These are phyloP conservation scores for Albula glossodonta DNA, from an alignment of 2,113 vertebrate genomes.

Conservation along the genomic window DNA sequence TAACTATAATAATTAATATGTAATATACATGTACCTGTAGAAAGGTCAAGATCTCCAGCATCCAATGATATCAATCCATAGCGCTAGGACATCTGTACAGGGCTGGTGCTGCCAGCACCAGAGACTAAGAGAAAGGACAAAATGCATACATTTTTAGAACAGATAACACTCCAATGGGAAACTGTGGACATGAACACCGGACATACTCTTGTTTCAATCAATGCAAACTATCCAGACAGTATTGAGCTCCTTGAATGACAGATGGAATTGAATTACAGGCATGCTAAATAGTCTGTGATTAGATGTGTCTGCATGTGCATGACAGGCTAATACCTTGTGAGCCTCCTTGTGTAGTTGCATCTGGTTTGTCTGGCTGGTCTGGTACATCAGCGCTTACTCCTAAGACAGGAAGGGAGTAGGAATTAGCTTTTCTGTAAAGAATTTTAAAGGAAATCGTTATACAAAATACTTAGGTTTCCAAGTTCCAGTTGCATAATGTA, in stretches of 20 bases:
- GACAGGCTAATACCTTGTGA: neutral
- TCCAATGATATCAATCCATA: neutral
- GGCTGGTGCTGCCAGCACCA: neutral
- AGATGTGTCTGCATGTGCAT: neutral
- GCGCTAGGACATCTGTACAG: neutral
- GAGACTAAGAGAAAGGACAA: slow-evolving; percentile 1
- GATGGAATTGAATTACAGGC: neutral
- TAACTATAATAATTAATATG: neutral
- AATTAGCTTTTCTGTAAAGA: no score
- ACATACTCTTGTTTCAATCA: no score
- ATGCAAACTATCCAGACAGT: no score
- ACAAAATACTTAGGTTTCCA: no score
- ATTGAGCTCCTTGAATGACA: neutral
- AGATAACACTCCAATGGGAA: no score
- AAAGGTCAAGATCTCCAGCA: slow-evolving; percentile 14
- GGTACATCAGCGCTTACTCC: slow-evolving; percentile 3
- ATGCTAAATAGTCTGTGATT: neutral
- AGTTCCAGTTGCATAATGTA: no score
- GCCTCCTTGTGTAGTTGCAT: slow-evolving; percentile 41
- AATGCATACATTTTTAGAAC: neutral
- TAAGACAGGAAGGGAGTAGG: slow-evolving; percentile 7
- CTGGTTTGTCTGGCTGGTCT: slow-evolving; percentile 26
- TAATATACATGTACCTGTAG: slow-evolving; percentile 23
- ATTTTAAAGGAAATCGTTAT: no score
- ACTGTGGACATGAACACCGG: no score